Conservation (phyloP, 2,113 vertebrate genomes). For the Austrofundulus limnaeus region DNA sequence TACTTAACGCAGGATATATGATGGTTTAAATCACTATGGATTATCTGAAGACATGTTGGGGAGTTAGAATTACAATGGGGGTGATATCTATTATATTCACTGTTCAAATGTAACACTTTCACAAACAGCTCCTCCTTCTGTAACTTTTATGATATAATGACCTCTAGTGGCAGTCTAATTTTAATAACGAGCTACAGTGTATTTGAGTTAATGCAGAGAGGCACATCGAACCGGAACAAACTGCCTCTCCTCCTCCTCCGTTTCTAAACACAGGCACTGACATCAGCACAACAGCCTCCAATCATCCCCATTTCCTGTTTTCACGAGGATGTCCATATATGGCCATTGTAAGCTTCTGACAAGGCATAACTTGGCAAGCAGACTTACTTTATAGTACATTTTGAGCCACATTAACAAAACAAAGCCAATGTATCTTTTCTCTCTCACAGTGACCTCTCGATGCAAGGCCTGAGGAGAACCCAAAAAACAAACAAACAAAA, state of each 20-base stretch:
- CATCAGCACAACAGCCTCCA: slow-evolving; percentile 39
- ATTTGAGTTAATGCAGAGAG: slow-evolving; percentile 23
- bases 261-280: slow-evolving; percentile 45
- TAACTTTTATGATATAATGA: slow-evolving; percentile 47
- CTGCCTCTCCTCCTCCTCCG: slow-evolving; percentile 22
- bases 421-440: no score
- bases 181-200: slow-evolving; percentile 36
- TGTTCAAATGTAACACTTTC: slow-evolving; percentile 35
- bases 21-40: not conserved
- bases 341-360: slow-evolving; percentile 34
- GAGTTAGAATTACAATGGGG: not conserved
- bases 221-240: slow-evolving; percentile 30
- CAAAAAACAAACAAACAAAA: slow-evolving; percentile 1
- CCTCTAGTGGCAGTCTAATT: slow-evolving; percentile 63
- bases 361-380: slow-evolving; percentile 21
- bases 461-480: slow-evolving; percentile 9
- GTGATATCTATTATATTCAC: slow-evolving; percentile 29
- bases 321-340: slow-evolving; percentile 51
- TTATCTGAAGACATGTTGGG: slow-evolving; percentile 5
- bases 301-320: slow-evolving; percentile 40
- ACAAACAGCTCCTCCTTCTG: not conserved
- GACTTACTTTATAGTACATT: slow-evolving; percentile 11
- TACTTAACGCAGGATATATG: slow-evolving; percentile 4
- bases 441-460: not conserved
- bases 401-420: slow-evolving; percentile 24